These are phyloP conservation scores for Lateolabrax maculatus DNA, from an alignment of 2,797 vertebrate genomes.

Conservation along the genomic window DNA sequence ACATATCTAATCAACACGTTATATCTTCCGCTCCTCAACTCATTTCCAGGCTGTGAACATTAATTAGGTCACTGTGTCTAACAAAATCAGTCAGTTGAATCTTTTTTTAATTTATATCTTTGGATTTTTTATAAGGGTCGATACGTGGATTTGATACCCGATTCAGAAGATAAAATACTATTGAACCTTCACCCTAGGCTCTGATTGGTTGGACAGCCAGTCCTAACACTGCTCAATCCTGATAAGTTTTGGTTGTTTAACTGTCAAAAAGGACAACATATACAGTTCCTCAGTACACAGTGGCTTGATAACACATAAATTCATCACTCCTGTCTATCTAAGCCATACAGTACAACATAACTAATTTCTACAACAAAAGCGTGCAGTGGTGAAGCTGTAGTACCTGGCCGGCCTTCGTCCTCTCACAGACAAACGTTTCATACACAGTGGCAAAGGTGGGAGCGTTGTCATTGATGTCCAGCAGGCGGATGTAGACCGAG, in stretches of 20 bases:
- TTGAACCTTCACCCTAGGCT: not conserved
- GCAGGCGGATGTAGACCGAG: constrained; percentile 90
- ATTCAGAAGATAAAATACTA: not conserved
- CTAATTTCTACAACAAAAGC: not conserved
- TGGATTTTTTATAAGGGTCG: not conserved
- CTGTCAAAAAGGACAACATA: not conserved
- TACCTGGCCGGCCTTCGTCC: constrained; percentile 94
- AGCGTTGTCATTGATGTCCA: constrained; percentile 97
- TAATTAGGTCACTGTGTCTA: not conserved
- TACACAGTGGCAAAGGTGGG: constrained; percentile 92
- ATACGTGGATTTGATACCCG: not conserved
- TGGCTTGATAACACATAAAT: not conserved
- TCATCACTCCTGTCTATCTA: not conserved
- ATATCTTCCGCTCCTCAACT: not conserved
- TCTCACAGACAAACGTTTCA: constrained; percentile 96
- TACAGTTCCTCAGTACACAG: too few species aligned
- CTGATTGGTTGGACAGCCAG: not conserved
- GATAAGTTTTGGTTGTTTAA: not conserved
- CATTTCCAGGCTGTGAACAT: not conserved
- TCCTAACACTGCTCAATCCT: not conserved
- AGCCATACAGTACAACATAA: not conserved
- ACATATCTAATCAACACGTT: not conserved
- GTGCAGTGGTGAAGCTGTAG: not conserved
- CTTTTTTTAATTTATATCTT: too few species aligned
- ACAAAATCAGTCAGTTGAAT: too few species aligned